These are phyloP conservation scores for Tyria jacobaeae DNA, from an alignment of 2,888 invertebrate species.

Conservation along the genomic window DNA sequence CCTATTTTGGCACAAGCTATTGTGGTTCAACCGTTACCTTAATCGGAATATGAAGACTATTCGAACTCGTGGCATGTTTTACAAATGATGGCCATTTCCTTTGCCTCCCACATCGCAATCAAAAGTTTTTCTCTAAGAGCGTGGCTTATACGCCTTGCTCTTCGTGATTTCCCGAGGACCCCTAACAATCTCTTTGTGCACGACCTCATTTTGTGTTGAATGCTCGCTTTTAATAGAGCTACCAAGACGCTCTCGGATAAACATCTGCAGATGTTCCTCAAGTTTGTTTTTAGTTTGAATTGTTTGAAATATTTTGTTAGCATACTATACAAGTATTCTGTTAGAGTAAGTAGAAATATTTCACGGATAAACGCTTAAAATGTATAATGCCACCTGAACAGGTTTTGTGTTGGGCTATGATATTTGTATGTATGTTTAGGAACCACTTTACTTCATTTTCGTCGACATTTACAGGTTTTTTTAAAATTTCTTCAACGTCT, in stretches of 20 bases:
- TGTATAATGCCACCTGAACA: neutral
- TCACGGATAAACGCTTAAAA: neutral
- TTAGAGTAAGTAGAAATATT: neutral
- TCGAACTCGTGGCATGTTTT: constrained; percentile 12
- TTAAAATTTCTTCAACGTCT: constrained; percentile 2
- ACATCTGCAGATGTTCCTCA: constrained; percentile 56
- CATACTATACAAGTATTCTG: neutral
- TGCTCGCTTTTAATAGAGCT: constrained; percentile 63
- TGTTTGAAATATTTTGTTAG: neutral
- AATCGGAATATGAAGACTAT: neutral
- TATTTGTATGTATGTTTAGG: too few relatives aligned
- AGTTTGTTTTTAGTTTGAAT: constrained; percentile 18
- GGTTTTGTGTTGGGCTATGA: too few relatives aligned
- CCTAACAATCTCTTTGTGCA: constrained; percentile 76
- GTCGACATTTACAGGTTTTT: neutral
- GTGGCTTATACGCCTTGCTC: constrained; percentile 44
- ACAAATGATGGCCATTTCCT: constrained; percentile 22
- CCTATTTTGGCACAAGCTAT: too few relatives aligned
- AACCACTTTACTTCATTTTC: too few relatives aligned
- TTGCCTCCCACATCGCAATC: constrained; percentile 30
- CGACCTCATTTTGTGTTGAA: constrained; percentile 76
- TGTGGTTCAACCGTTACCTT: too few relatives aligned
- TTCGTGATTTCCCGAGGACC: constrained; percentile 73
- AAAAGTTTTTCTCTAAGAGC: constrained; percentile 40
- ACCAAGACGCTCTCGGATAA: constrained; percentile 60